Base-by-base conservation (phyloP, 2,113 vertebrate species). In the Seriola dumerili region DNA sequence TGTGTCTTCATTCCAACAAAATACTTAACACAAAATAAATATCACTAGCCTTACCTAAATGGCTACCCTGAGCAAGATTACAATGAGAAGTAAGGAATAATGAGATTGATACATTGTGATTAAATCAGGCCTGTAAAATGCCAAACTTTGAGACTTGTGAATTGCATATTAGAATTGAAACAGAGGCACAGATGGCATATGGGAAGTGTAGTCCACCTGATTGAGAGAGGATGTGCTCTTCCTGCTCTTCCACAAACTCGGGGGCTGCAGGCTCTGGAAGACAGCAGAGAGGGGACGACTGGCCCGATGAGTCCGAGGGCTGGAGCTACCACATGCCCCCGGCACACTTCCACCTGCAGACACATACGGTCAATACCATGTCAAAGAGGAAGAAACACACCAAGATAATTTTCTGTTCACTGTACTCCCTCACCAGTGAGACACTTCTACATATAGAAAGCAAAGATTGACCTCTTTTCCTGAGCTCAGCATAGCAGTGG, bases 261-360 rank as follows among this genome's bases (percentile, higher is more conserved):
- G 95, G 1, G 97, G 95, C 91, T 97, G 96, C 85, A 99, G 96
- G 89, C 95, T 98, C 85, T 99, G 97, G 84, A 99, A 97, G 72
- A 99, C 97, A 6, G 97, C 96, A 0, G 98, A 98, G 64, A 99
- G 96, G 61, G 97, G 94, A 76, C 96, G 96, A 87, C 95, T 96
- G 74, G 97, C 83, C 72, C 97, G 95, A 65, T 96, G 91, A 64
- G 96, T 94, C 71, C 93, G 92, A 80, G 97, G 96, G 72, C 94
- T 94, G 13, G 91, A 70, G 70, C 90, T 94, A 19, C 87, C 91
- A 17, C 89, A 94, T 0, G 91, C 87, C 59, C 85, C 91, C 1
- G 91, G 85, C 83, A 92, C 57, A 44, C 91, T 91, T 58, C 91
- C 93, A 78, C 94, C 95, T 96, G 58, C 14, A 89, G 3, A 72